A percentile compares a stretch with the other conserved stretches of the same genome.
phyloP scores from a whole-genome alignment of 2,797 vertebrate species.

The Lagocephalus sceleratus region DNA sequence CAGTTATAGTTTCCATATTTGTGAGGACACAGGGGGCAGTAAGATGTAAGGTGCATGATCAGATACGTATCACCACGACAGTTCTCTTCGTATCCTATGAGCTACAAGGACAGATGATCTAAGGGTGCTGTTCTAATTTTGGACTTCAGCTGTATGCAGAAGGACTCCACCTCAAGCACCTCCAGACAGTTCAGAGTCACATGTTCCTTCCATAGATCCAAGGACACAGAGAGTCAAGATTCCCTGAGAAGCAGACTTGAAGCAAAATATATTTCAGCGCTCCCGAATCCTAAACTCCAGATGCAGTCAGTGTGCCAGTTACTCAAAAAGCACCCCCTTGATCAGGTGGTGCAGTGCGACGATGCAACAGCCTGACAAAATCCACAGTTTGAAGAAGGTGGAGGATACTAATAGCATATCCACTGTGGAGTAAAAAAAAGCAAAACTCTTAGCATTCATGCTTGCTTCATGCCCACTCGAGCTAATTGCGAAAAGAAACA shows the following conservation, averaged over 20 bases:
- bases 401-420: conserved; percentile 14
- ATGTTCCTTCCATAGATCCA: conserved; percentile 24
- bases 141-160: conserved; percentile 17
- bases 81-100: no score
- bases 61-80: neutral
- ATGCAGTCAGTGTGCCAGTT: conserved; percentile 42
- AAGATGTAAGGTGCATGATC: conserved; percentile 1
- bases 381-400: conserved; percentile 48
- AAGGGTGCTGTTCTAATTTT: conserved; percentile 14
- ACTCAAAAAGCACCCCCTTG: conserved; percentile 35
- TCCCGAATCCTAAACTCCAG: conserved; percentile 25
- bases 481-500: conserved; percentile 60
- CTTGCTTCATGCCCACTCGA: conserved; percentile 36
- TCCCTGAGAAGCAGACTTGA: conserved; percentile 16
- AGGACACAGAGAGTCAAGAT: conserved; percentile 13
- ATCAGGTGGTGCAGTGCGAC: conserved; percentile 73
- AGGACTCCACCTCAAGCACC: conserved; percentile 30
- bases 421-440: neutral
- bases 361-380: conserved; percentile 54
- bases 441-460: neutral
- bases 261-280: conserved; percentile 10
- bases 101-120: neutral
- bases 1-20: neutral
- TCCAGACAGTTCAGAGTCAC: conserved; percentile 31
- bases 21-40: no score